phyloP scores from a whole-genome alignment of 2,797 vertebrate species.

The Pipistrellus kuhlii region DNA sequence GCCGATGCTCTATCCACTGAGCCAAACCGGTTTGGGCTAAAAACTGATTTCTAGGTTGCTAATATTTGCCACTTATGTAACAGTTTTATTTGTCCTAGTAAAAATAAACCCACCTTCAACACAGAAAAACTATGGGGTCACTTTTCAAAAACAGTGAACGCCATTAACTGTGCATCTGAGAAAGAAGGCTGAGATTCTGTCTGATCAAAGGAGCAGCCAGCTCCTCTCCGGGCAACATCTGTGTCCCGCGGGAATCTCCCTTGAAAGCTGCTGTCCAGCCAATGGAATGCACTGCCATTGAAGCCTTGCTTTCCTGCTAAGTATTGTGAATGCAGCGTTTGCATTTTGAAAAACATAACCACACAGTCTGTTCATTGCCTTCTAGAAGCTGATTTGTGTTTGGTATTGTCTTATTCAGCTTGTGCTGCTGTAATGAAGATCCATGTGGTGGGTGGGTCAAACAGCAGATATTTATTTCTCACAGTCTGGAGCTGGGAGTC shows the following conservation, averaged over 20 bases:
- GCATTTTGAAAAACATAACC: neutral
- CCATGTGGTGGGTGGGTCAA: neutral
- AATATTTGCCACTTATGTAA: neutral
- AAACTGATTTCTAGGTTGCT: neutral
- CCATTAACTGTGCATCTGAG: neutral
- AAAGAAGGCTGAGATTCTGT: neutral
- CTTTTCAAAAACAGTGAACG: neutral
- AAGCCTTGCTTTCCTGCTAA: neutral
- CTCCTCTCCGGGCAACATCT: neutral
- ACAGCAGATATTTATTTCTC: neutral
- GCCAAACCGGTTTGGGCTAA: no score
- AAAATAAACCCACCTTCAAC: neutral
- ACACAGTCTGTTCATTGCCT: neutral
- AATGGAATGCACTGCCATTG: neutral
- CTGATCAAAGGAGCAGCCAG: neutral
- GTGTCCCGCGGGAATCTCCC: neutral
- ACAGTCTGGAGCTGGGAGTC: neutral
- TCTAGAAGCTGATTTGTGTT: slow-evolving; percentile 17
- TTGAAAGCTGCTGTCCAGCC: neutral
- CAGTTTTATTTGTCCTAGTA: neutral
- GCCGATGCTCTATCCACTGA: no score
- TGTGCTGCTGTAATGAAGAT: neutral
- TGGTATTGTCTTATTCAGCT: neutral
- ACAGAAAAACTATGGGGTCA: neutral
- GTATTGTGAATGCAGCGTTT: neutral